Conservation (phyloP, 1,140 invertebrate genomes). For the Bombus superbus region DNA sequence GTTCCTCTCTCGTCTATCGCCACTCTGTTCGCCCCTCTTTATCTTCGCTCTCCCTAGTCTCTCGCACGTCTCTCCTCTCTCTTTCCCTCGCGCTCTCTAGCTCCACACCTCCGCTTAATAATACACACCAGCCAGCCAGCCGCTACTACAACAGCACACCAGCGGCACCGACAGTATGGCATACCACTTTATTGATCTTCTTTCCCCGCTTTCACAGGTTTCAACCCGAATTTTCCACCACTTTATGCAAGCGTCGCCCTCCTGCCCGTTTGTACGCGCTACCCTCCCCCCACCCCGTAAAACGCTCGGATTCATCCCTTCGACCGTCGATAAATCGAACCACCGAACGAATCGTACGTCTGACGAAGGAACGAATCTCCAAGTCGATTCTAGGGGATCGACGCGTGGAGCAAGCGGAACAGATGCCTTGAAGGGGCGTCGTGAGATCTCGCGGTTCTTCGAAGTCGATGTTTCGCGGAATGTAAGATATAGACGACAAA, state of each 20-base stretch:
- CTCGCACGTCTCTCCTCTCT: constrained; percentile 13
- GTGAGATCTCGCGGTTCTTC: neutral
- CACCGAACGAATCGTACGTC: constrained; percentile 35
- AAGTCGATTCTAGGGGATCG: neutral
- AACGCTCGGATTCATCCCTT: constrained; percentile 64
- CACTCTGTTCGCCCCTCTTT: constrained; percentile 38
- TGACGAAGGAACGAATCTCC: neutral
- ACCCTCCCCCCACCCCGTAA: constrained; percentile 6
- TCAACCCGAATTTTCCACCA: constrained; percentile 80
- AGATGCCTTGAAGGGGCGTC: neutral
- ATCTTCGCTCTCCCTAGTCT: constrained; percentile 17
- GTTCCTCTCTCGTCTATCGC: constrained; percentile 43
- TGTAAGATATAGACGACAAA: too few relatives aligned
- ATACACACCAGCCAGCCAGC: constrained; percentile 75
- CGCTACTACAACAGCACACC: constrained; percentile 72
- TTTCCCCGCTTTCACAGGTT: constrained; percentile 79
- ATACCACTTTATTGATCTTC: constrained; percentile 81
- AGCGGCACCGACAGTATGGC: constrained; percentile 74
- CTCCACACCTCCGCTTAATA: constrained; percentile 78
- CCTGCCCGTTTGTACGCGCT: constrained; percentile 67
- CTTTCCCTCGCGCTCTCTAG: constrained; percentile 11
- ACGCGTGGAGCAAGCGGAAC: neutral
- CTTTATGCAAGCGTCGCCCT: constrained; percentile 77
- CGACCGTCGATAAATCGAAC: constrained; percentile 72
- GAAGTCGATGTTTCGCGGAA: neutral